phyloP scores from a whole-genome alignment of 2,888 invertebrate species.

The Luperina testacea region DNA sequence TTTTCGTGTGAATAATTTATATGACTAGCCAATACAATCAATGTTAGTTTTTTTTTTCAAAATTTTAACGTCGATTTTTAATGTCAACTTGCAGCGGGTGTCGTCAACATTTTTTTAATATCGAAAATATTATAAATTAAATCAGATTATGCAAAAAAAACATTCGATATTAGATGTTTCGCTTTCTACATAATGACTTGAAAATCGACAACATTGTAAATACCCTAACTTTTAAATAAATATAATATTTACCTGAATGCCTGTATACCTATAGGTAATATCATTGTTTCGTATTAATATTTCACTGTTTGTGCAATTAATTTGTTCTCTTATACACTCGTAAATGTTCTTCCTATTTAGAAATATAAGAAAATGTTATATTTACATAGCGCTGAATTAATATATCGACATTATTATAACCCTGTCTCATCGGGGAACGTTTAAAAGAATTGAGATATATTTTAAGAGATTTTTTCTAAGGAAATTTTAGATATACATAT shows the following conservation, averaged over 20 bases:
- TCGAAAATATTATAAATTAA: not conserved
- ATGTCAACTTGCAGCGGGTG: slow-evolving; percentile 21
- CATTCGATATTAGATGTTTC: not conserved
- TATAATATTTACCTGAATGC: slow-evolving; percentile 53
- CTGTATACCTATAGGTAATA: slow-evolving; percentile 66
- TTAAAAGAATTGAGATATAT: slow-evolving; percentile 87
- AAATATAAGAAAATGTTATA: slow-evolving; percentile 84
- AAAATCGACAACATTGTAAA: slow-evolving; percentile 38
- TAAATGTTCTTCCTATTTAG: slow-evolving; percentile 88
- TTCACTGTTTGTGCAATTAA: slow-evolving; percentile 87
- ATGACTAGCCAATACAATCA: slow-evolving; percentile 62
- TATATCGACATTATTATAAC: slow-evolving; percentile 78
- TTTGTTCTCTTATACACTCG: slow-evolving; percentile 83
- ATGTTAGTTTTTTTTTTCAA: slow-evolving; percentile 46
- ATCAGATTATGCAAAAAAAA: slow-evolving; percentile 16
- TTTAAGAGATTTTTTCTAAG: slow-evolving; percentile 89
- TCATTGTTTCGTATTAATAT: slow-evolving; percentile 78
- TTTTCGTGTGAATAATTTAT: slow-evolving; percentile 73
- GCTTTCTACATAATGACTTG: slow-evolving; percentile 13
- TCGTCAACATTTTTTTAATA: slow-evolving; percentile 19
- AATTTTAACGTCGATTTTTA: slow-evolving; percentile 37
- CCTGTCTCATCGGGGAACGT: slow-evolving; percentile 75
- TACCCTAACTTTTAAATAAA: slow-evolving; percentile 36
- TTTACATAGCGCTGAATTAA: slow-evolving; percentile 84
- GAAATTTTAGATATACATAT: slow-evolving; percentile 83